Evolutionary conservation across 2,113 vertebrate genomes (phyloP).

Genomic region (Thryonomys swinderianus): DNA sequence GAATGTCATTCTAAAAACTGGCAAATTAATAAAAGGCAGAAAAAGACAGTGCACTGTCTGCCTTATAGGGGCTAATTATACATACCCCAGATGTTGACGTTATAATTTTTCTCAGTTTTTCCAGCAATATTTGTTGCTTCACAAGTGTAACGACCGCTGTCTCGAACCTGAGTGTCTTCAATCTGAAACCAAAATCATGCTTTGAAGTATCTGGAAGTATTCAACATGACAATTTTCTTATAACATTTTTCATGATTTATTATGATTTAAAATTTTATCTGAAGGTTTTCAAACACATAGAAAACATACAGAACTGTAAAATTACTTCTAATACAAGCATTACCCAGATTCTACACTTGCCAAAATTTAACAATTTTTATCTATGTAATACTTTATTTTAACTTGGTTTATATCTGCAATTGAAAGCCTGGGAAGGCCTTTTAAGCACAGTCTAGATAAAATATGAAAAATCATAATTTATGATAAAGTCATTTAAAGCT

Average conservation of each 20-base stretch:
- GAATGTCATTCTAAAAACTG: background rate
- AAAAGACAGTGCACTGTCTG: background rate
- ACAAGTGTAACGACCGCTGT: constrained; percentile 96
- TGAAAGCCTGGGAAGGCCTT: background rate
- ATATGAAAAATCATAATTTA: background rate
- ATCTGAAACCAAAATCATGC: constrained; percentile 88
- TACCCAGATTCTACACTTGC: background rate
- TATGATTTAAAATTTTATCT: constrained; percentile 48
- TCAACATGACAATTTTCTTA: background rate
- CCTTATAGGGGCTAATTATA: background rate
- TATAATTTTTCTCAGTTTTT: constrained; percentile 97
- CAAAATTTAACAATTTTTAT: background rate
- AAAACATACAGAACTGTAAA: background rate
- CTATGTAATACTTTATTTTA: background rate
- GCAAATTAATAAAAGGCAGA: background rate
- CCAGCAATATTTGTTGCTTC: constrained; percentile 96
- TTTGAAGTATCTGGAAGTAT: constrained; percentile 13
- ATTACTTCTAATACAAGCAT: background rate
- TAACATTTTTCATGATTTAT: background rate
- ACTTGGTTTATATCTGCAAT: background rate
- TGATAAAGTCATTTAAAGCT: background rate
- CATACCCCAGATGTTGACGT: constrained; percentile 98
- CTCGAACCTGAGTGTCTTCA: constrained; percentile 91
- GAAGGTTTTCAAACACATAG: constrained; percentile 2
- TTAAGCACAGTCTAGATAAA: constrained; percentile 30